Conservation (phyloP, 2,888 invertebrate species). For the Melanotus villosus region DNA sequence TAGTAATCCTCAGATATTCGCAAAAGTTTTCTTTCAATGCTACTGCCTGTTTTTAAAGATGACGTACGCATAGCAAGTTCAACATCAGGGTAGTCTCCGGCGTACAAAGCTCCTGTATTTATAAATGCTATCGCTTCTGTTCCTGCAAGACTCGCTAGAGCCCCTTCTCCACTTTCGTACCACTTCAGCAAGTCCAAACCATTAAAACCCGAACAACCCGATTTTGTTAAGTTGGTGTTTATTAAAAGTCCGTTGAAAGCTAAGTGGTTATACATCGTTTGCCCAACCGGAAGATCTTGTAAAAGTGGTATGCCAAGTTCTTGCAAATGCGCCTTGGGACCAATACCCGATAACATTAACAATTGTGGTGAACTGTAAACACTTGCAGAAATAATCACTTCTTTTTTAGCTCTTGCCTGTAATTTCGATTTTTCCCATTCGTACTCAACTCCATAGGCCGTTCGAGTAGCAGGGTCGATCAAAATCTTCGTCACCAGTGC, state of each 20-base stretch:
- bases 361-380: constrained; percentile 87
- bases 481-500: constrained; percentile 77
- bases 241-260: constrained; percentile 79
- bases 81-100: constrained; percentile 75
- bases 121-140: constrained; percentile 73
- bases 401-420: constrained; percentile 72
- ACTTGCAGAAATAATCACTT: constrained; percentile 83
- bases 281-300: constrained; percentile 70
- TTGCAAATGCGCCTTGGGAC: constrained; percentile 73
- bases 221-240: constrained; percentile 68
- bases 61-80: constrained; percentile 62
- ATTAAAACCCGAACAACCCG: not conserved
- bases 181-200: not conserved
- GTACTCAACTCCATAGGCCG: constrained; percentile 78
- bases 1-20: constrained; percentile 65
- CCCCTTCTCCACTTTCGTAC: constrained; percentile 68
- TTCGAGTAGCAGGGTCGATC: constrained; percentile 73
- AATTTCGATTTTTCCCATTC: constrained; percentile 72
- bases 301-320: constrained; percentile 68
- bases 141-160: constrained; percentile 70
- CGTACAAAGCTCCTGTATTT: constrained; percentile 72
- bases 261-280: constrained; percentile 72
- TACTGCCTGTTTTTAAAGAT: constrained; percentile 53
- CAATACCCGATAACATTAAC: constrained; percentile 77
- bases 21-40: constrained; percentile 65